These are phyloP conservation scores for Sitodiplosis mosellana DNA, from an alignment of 1,140 invertebrate species.

Conservation along the genomic window DNA sequence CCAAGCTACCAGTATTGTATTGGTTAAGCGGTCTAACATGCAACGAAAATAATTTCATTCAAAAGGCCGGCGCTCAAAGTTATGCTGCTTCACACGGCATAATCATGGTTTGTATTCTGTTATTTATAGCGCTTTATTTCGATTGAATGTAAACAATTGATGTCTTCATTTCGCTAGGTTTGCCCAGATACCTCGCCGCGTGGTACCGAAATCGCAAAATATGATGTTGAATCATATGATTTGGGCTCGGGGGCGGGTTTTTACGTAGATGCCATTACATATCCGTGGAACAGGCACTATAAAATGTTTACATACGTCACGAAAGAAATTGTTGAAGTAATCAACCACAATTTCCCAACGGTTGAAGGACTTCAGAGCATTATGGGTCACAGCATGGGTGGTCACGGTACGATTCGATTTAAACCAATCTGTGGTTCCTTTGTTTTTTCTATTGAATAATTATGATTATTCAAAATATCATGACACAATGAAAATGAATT, in stretches of 20 bases:
- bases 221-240: conserved; percentile 80
- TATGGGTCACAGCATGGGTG: conserved; percentile 91
- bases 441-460: no score
- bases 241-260: conserved; percentile 93
- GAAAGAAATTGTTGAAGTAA: conserved; percentile 64
- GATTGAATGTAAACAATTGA: no score
- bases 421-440: no score
- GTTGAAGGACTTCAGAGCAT: conserved; percentile 47
- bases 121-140: conserved; percentile 64
- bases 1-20: conserved; percentile 69
- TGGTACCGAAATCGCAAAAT: conserved; percentile 71
- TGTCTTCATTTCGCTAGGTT: no score
- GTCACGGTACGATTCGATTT: conserved; percentile 63
- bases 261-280: conserved; percentile 81
- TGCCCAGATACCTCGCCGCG: conserved; percentile 92
- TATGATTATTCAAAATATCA: no score
- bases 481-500: no score
- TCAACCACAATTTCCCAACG: conserved; percentile 52
- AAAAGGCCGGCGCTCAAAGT: conserved; percentile 84
- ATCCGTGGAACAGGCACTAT: conserved; percentile 88
- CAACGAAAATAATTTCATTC: conserved; percentile 90
- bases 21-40: conserved; percentile 91
- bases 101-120: conserved; percentile 49
- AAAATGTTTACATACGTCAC: conserved; percentile 96
- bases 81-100: conserved; percentile 53